A percentile compares a stretch with the other conserved stretches of the same genome.
Conservation (phyloP, 2,113 vertebrate genomes). For the Siphamia tubifer region DNA sequence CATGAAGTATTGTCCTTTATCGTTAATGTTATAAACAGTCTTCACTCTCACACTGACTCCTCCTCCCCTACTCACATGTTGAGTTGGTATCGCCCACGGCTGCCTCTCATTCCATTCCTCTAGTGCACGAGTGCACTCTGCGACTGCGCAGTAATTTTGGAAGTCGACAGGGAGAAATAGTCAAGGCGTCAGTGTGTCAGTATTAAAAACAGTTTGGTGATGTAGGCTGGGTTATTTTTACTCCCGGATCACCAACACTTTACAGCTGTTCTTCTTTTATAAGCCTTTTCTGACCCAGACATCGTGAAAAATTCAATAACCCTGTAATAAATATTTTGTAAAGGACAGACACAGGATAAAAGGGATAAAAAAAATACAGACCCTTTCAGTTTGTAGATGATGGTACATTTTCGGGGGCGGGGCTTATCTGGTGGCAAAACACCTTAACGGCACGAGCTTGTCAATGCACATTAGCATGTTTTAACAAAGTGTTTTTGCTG, state of each 20-base stretch:
- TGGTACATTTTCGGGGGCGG: too few relatives aligned
- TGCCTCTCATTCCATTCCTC: conserved; percentile 75
- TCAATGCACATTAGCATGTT: too few relatives aligned
- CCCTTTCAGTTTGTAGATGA: background rate
- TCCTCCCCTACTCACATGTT: background rate
- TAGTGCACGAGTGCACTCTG: conserved; percentile 1
- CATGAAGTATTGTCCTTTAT: background rate
- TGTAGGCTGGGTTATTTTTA: conserved; percentile 39
- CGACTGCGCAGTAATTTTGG: conserved; percentile 39
- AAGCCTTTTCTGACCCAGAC: background rate
- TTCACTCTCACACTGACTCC: accelerated
- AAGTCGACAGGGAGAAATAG: conserved; percentile 35
- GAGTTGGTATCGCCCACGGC: conserved; percentile 77
- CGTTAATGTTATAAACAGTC: background rate
- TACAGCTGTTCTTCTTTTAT: conserved; percentile 7
- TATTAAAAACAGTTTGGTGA: conserved; percentile 38
- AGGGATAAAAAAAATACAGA: background rate
- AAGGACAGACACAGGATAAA: background rate
- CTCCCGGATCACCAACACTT: background rate
- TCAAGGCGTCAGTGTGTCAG: conserved; percentile 2
- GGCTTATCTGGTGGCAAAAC: too few relatives aligned
- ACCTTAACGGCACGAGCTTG: too few relatives aligned
- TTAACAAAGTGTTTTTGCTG: too few relatives aligned
- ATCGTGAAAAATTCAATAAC: background rate
- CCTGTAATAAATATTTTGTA: background rate